These are phyloP conservation scores for Antennarius maculatus DNA, from an alignment of 2,797 vertebrate genomes.

Conservation along the genomic window DNA sequence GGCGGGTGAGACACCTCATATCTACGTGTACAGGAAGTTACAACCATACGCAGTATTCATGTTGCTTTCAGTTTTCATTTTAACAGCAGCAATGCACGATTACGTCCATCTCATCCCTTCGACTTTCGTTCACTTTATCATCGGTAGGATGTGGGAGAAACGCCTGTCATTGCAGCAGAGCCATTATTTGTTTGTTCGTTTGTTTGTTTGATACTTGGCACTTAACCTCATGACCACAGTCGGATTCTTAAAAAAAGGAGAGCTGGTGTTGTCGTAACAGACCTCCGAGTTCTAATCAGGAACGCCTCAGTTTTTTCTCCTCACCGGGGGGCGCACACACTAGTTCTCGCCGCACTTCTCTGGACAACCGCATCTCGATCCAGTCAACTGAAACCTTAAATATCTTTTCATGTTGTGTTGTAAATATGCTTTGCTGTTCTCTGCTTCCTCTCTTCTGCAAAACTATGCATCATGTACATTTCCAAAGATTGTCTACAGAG, in stretches of 20 bases:
- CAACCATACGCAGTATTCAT: slow-evolving; percentile 78
- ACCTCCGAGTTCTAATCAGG: slow-evolving; percentile 54
- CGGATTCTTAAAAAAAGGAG: slow-evolving; percentile 47
- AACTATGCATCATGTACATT: slow-evolving; percentile 83
- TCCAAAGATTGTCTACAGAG: slow-evolving; percentile 82
- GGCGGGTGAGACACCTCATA: slow-evolving; percentile 60
- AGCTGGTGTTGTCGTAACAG: slow-evolving; percentile 40
- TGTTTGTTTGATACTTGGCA: slow-evolving; percentile 71
- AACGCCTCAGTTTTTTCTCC: slow-evolving; percentile 31
- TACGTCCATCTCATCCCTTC: slow-evolving; percentile 70
- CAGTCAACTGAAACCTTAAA: slow-evolving; percentile 57
- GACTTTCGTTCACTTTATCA: slow-evolving; percentile 16
- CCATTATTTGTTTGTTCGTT: slow-evolving; percentile 66
- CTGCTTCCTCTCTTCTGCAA: slow-evolving; percentile 60
- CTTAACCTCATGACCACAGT: slow-evolving; percentile 75
- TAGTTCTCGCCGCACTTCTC: slow-evolving; percentile 69
- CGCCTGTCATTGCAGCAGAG: slow-evolving; percentile 59
- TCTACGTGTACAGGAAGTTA: slow-evolving; percentile 71
- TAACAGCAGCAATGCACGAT: slow-evolving; percentile 59
- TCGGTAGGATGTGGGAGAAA: slow-evolving; percentile 35
- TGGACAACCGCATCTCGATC: slow-evolving; percentile 65
- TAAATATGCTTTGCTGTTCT: slow-evolving; percentile 58
- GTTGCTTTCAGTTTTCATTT: slow-evolving; percentile 43
- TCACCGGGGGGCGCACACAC: slow-evolving; percentile 26
- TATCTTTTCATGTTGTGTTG: slow-evolving; percentile 64